These are phyloP conservation scores for Empidonax alnorum DNA, from an alignment of 2,113 vertebrate species.

Conservation along the genomic window DNA sequence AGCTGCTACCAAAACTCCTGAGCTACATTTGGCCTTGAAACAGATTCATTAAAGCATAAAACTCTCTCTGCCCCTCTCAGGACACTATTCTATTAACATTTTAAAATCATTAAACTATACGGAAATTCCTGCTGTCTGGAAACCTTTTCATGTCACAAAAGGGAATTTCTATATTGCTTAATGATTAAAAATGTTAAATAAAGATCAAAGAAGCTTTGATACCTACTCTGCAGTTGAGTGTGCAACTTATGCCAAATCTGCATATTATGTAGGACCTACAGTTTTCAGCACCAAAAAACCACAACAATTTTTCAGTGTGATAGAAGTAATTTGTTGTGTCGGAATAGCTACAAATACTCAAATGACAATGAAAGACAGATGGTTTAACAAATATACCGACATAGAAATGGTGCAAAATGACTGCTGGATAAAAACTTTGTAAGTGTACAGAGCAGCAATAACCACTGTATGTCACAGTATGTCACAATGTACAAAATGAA, in stretches of 20 bases:
- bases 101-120: neutral
- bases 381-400: neutral
- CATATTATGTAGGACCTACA: fast-evolving
- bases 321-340: neutral
- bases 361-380: neutral
- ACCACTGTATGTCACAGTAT: neutral
- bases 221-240: neutral
- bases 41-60: neutral
- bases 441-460: neutral
- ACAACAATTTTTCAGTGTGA: neutral
- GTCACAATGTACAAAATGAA: neutral
- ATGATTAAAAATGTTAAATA: neutral
- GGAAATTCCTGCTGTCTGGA: neutral
- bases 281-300: neutral
- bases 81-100: neutral
- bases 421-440: neutral
- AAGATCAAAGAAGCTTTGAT: neutral
- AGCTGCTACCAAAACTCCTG: neutral
- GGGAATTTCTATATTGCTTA: neutral
- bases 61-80: neutral
- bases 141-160: neutral
- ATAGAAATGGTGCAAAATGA: neutral
- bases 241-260: neutral
- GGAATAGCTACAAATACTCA: neutral
- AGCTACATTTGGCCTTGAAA: neutral